A percentile compares a stretch with the other conserved stretches of the same genome.
Conservation (phyloP, 2,888 invertebrate genomes). For the Erynnis tages region DNA sequence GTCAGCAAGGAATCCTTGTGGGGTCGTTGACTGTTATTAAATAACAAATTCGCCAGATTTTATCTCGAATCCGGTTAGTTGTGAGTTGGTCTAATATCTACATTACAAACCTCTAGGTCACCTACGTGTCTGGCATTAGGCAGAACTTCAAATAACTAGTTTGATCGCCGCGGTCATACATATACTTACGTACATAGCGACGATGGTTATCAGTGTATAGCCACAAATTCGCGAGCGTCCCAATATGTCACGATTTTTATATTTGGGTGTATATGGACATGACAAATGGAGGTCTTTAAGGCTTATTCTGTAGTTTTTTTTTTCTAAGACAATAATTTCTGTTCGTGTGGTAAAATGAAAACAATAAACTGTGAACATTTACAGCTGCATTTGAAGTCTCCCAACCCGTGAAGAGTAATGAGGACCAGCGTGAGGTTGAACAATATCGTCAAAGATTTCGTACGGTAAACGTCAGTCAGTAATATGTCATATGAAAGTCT, state of each 20-base stretch:
- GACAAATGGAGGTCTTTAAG: too few relatives aligned
- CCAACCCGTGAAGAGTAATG: too few relatives aligned
- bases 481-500: too few relatives aligned
- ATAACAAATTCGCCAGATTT: conserved; percentile 27
- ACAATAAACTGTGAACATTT: too few relatives aligned
- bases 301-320: too few relatives aligned
- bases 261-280: conserved; percentile 13
- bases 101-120: conserved; percentile 32
- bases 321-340: too few relatives aligned
- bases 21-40: conserved; percentile 26
- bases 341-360: too few relatives aligned
- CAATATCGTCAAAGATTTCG: too few relatives aligned
- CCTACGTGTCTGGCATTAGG: conserved; percentile 35
- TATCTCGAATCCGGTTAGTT: conserved; percentile 34
- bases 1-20: conserved; percentile 14
- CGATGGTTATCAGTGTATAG: conserved; percentile 9
- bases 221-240: conserved; percentile 3
- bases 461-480: too few relatives aligned
- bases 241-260: conserved; percentile 26
- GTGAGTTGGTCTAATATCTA: conserved; percentile 34
- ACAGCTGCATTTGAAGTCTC: too few relatives aligned
- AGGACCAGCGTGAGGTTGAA: too few relatives aligned
- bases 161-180: conserved; percentile 17
- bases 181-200: background rate
- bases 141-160: conserved; percentile 32